These are phyloP conservation scores for Ibycter americanus DNA, from an alignment of 2,797 vertebrate species.

Conservation along the genomic window DNA sequence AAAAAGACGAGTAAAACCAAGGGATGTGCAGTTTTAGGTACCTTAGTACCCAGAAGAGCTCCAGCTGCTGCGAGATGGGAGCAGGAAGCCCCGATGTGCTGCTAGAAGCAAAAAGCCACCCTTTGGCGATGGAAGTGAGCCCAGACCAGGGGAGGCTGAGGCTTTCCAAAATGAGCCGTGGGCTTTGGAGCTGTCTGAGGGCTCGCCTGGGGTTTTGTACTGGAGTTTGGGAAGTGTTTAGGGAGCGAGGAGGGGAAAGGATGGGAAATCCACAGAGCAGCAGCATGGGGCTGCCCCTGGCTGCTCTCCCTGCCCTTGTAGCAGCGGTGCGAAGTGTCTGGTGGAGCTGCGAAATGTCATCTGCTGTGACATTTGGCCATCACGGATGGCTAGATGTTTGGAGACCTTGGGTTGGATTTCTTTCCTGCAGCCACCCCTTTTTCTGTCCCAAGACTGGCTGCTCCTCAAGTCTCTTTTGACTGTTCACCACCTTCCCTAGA, in stretches of 20 bases:
- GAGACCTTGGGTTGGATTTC: background rate
- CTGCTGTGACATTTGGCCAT: background rate
- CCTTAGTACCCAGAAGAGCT: background rate
- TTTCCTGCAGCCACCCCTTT: background rate
- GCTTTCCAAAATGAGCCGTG: background rate
- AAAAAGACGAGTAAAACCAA: fast-evolving
- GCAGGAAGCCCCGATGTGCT: background rate
- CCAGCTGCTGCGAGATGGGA: background rate
- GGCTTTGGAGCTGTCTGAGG: background rate
- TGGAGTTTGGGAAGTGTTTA: background rate
- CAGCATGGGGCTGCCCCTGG: background rate
- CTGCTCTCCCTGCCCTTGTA: background rate
- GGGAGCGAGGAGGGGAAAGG: background rate
- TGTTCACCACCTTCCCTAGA: background rate
- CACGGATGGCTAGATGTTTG: background rate
- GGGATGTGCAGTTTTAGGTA: background rate
- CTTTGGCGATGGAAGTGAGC: background rate
- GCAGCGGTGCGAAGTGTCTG: background rate
- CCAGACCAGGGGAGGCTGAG: background rate
- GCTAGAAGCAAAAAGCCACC: background rate
- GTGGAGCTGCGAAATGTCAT: background rate
- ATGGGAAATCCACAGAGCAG: background rate
- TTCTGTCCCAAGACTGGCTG: background rate
- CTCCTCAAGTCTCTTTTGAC: background rate
- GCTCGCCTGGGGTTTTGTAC: background rate